Evolutionary conservation across 2,888 invertebrate species (phyloP), one percentile per base, ranked within the genome.

Genomic region (Abscondita cerata): DNA sequence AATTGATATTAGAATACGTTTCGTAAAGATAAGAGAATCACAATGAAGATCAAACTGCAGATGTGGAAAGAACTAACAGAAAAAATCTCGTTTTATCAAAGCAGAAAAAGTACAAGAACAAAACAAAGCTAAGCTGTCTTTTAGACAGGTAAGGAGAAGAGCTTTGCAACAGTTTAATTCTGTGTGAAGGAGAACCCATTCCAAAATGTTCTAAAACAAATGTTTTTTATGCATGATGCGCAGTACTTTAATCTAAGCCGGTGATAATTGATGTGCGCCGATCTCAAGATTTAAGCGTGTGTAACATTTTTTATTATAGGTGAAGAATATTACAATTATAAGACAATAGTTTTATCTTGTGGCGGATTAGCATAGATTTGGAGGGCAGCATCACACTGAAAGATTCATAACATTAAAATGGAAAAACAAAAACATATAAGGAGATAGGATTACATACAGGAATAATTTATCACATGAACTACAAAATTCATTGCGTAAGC

Each of bases 351-450:
- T 0, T 88, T 85, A 74, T 98, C 98, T n/a, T 79, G 86, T 85
- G 0, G 86, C 92, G 96, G 97, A 0, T 81, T 95, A 20, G 85
- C 93, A 4, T 98, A 85, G 96, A 62, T 96, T 90, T 83, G 93
- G 92, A 13, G 84, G 85, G 48, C 81, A 83, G 65, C 98, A 98
- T 78, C 1, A 87, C 90, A 71, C 74, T 82, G 13, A 86, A 89
- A 52, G 89, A 90, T 0, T 85, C n/a, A 81, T 50, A 95, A 94
- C 77, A 81, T 87, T 54, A 78, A 18, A 80, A 90, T 75, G 78
- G 84, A 84, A 68, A 87, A 85, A 79, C 76, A 81, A 50, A 78
- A 83, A 48, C 72, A 79, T 59, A 87, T 81, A 80, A 83, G 67
- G 84, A 83, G 48, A 83, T 83, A 59, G 81, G 83, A 1, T 79